Evolutionary conservation across 2,888 invertebrate genomes (phyloP).

Genomic region (Leucania comma): DNA sequence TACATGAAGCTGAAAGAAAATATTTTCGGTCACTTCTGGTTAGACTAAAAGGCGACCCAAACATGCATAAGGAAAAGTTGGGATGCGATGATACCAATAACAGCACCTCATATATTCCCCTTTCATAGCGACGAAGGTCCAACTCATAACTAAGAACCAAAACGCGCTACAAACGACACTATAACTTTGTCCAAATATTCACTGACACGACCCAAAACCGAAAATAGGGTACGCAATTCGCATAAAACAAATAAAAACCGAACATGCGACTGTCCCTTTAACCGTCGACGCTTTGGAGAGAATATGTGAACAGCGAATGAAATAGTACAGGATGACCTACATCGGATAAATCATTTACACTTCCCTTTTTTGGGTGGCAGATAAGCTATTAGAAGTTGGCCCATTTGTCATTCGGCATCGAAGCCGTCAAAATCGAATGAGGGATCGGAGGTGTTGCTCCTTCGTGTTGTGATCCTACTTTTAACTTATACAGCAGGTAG

Average conservation of each 20-base stretch:
- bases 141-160: constrained; percentile 14
- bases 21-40: background rate
- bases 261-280: constrained; percentile 29
- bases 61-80: background rate
- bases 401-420: constrained; percentile 31
- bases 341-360: constrained; percentile 44
- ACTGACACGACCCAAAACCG: constrained; percentile 5
- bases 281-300: constrained; percentile 19
- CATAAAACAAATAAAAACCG: constrained; percentile 41
- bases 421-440: constrained; percentile 29
- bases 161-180: constrained; percentile 18
- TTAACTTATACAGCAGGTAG: constrained; percentile 24
- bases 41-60: background rate
- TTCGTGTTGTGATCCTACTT: background rate
- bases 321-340: constrained; percentile 44
- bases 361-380: constrained; percentile 28
- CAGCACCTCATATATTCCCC: constrained; percentile 1
- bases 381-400: constrained; percentile 26
- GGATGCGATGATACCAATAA: background rate
- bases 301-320: constrained; percentile 42
- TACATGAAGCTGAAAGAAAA: background rate
- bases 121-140: background rate
- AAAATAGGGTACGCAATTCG: constrained; percentile 23
- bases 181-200: constrained; percentile 22
- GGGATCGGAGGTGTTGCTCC: constrained; percentile 4